Evolutionary conservation across 2,888 invertebrate species (phyloP), one percentile per base, ranked within the genome.

Genomic region (Willowsia nigromaculata): DNA sequence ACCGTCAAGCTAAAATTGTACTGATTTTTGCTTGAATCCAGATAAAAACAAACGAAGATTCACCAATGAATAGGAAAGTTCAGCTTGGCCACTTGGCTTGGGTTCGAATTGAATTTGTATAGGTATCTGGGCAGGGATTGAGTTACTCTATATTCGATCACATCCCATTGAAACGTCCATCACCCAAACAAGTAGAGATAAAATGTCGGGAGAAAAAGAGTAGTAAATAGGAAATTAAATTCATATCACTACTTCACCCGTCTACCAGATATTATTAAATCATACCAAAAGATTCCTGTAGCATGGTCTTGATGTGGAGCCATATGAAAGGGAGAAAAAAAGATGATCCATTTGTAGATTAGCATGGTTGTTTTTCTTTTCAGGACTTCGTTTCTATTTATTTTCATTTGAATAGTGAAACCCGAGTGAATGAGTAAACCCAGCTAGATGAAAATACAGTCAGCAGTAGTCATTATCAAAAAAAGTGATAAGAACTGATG

Each of bases 91-190:
- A 65, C 0, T 65, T 25, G 56, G 25, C n/a, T 53, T 53, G 53
- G 18, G 71, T 40, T 40, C 22, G 62, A 27, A 27, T 62, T 3
- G 50, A 50, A 50, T n/a, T 7, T n/a, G n/a, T n/a, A n/a, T n/a
- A n/a, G 59, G 22, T 27, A 2, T 4, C 6, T 62, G 62, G 27
- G 62, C 27, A 27, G 33, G 30, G 40, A 74, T 76, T 11, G 85
- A 85, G 43, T 85, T 74, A 78, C 78, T 43, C 43, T 22, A 25
- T 47, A 76, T 53, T 53, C 53, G 30, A 80, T 74, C 43, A 47
- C 82, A 71, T 87, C 82, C 87, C 33, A 87, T 82, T 87, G 59
- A 87, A 74, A 50, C 53, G 87, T 87, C 87, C 59, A 87, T 87
- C 82, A 87, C 47, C n/a, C 18, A 47, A 78, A n/a, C 47, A 80